Conservation (phyloP, 2,888 invertebrate genomes). For the Nasonia oneida region DNA sequence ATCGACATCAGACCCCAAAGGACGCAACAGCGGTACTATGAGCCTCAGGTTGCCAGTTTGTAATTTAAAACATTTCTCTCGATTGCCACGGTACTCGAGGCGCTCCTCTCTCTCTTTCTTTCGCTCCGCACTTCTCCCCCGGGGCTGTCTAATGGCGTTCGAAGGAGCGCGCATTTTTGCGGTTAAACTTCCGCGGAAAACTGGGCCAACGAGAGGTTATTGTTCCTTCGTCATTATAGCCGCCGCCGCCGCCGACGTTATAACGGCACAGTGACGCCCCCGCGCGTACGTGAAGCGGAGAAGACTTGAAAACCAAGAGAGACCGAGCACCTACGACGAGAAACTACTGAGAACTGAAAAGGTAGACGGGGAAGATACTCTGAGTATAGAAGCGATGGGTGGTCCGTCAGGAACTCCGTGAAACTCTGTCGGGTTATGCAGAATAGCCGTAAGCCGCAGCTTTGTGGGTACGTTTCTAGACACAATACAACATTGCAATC, state of each 20-base stretch:
- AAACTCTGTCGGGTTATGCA: neutral
- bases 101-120: neutral
- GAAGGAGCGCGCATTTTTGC: conserved; percentile 48
- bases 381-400: neutral
- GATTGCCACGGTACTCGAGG: conserved; percentile 7
- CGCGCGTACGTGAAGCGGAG: neutral
- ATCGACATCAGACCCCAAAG: conserved; percentile 6
- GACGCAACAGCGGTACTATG: neutral
- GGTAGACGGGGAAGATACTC: neutral
- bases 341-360: neutral
- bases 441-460: neutral
- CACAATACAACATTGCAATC: neutral
- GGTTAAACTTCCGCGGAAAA: conserved; percentile 56
- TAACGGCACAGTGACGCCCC: neutral
- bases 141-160: conserved; percentile 45
- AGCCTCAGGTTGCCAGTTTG: conserved; percentile 16
- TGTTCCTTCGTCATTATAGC: conserved; percentile 44
- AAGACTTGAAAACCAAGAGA: neutral
- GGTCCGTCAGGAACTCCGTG: neutral
- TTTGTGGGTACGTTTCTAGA: too few relatives aligned
- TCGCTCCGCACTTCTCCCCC: neutral
- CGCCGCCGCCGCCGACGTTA: conserved; percentile 17
- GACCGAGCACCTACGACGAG: neutral
- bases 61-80: conserved; percentile 49
- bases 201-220: conserved; percentile 57